Conservation (phyloP, 1,140 invertebrate genomes). For the Drosophila pseudoobscura region DNA sequence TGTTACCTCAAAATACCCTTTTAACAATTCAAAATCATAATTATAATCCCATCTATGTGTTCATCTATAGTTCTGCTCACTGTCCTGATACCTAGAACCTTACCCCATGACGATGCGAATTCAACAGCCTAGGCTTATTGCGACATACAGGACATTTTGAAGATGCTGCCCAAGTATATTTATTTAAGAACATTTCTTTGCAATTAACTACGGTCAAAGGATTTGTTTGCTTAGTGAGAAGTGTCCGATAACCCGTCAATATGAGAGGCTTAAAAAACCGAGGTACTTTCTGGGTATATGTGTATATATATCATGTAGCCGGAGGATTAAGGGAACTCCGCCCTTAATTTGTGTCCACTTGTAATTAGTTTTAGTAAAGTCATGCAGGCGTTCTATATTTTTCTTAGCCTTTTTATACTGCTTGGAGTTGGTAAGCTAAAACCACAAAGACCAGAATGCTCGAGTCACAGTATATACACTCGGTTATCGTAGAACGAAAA, state of each 20-base stretch:
- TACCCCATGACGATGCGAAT: constrained; percentile 54
- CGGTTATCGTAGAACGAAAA: too few species aligned
- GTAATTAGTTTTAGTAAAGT: constrained; percentile 64
- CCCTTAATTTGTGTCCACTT: constrained; percentile 42
- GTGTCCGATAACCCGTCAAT: constrained; percentile 15
- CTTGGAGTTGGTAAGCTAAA: too few species aligned
- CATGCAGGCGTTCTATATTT: constrained; percentile 56
- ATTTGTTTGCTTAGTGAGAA: constrained; percentile 59
- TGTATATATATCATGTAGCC: not conserved
- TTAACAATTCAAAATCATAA: too few species aligned
- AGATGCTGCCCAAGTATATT: constrained; percentile 23
- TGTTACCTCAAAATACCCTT: too few species aligned
- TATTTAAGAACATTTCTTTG: constrained; percentile 32
- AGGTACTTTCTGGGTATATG: too few species aligned
- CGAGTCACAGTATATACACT: too few species aligned
- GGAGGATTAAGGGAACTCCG: constrained; percentile 49
- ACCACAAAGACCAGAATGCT: too few species aligned
- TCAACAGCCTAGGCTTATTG: constrained; percentile 62
- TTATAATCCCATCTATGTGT: too few species aligned
- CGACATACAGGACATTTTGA: constrained; percentile 55
- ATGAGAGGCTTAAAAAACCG: constrained; percentile 66
- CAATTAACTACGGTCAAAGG: constrained; percentile 50
- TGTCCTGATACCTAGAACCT: too few species aligned
- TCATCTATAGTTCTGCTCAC: too few species aligned
- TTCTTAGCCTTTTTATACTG: constrained; percentile 18